A percentile compares a stretch with the other conserved stretches of the same genome.
Conservation (phyloP, 1,140 invertebrate species). For the Drosophila ambigua region DNA sequence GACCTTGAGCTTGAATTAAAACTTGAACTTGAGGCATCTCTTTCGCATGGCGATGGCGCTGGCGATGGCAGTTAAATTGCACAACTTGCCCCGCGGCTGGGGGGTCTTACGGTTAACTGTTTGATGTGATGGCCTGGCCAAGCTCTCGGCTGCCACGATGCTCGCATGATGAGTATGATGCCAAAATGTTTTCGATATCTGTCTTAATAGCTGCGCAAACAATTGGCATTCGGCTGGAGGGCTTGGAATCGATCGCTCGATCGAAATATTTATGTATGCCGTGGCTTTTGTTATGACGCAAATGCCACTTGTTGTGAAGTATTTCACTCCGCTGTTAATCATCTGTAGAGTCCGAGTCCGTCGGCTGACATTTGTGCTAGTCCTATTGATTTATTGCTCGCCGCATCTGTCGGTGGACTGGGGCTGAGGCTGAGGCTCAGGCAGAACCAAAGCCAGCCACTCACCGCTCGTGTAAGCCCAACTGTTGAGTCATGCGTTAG, state of each 20-base stretch:
- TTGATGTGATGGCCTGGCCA: neutral
- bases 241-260: conserved; percentile 9
- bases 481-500: conserved; percentile 69
- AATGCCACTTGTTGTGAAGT: conserved; percentile 75
- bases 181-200: conserved; percentile 31
- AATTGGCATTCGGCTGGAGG: conserved; percentile 41
- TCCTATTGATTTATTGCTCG: conserved; percentile 67
- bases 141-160: conserved; percentile 6
- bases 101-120: conserved; percentile 29
- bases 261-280: conserved; percentile 1
- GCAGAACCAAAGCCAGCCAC: conserved; percentile 27
- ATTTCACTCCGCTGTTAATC: conserved; percentile 26
- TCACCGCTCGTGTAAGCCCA: conserved; percentile 29
- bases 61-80: conserved; percentile 46
- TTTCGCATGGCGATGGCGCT: neutral
- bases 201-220: conserved; percentile 39
- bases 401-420: conserved; percentile 32
- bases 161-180: conserved; percentile 14
- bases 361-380: conserved; percentile 41
- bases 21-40: conserved; percentile 48
- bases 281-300: conserved; percentile 67
- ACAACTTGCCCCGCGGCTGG: conserved; percentile 28
- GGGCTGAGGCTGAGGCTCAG: too few species aligned
- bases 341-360: conserved; percentile 15
- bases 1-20: conserved; percentile 78